phyloP scores from a whole-genome alignment of 1,140 invertebrate genomes.

The Copidosoma floridanum region DNA sequence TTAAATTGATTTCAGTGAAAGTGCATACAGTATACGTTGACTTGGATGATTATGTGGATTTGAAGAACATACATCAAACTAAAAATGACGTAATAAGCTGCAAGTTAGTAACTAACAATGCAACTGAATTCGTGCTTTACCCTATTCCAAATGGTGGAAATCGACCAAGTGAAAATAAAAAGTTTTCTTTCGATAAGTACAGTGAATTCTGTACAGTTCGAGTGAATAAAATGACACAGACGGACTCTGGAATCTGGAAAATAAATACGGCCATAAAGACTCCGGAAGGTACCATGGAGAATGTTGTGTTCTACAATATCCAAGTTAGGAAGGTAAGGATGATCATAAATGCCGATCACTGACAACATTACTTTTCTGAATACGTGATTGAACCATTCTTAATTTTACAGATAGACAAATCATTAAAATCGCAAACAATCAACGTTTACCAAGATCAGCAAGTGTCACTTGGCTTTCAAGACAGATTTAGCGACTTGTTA shows the following conservation, averaged over 20 bases:
- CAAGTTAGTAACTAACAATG: neutral
- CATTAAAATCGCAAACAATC: neutral
- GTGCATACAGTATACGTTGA: neutral
- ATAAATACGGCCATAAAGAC: neutral
- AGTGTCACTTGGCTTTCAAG: neutral
- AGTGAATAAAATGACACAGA: neutral
- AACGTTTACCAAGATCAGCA: neutral
- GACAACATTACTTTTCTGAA: neutral
- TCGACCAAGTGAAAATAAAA: too few relatives aligned
- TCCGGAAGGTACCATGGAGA: neutral
- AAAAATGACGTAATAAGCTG: neutral
- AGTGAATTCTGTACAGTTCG: neutral
- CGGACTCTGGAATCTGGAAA: conserved; percentile 7
- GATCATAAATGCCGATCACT: too few relatives aligned
- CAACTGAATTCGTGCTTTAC: neutral
- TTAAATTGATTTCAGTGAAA: neutral
- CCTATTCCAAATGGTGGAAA: neutral
- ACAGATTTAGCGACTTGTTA: neutral
- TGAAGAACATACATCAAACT: neutral
- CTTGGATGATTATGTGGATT: neutral
- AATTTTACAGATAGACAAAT: neutral
- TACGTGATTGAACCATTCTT: neutral
- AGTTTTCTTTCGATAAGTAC: too few relatives aligned
- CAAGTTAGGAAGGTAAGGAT: conserved; percentile 6
- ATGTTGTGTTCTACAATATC: neutral